Base-by-base conservation (phyloP, 2,888 invertebrate genomes). In the Nezara viridula region DNA sequence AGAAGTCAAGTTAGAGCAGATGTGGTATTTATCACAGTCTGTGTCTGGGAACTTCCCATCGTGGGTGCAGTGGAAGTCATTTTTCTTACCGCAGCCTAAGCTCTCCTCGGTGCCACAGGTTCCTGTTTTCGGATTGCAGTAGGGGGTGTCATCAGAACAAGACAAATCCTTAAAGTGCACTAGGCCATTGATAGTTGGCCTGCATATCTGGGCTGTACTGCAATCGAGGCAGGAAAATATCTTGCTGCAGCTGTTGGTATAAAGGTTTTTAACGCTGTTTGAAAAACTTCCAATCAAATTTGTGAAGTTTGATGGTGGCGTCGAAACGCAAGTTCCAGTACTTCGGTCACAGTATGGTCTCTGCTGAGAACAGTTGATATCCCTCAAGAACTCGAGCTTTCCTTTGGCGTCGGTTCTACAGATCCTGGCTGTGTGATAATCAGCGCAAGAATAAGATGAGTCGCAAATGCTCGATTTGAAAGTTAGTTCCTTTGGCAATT, bases 161-260 rank as follows among this genome's bases (percentile, higher is more conserved):
- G 81, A 3, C 4, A 81, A 14, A 16, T 81, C 24, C 24, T 24
- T 81, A 16, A n/a, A 44, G 40, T 16, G n/a, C 1, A 81, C 44
- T 12, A 47, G 44, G 24, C 81, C 81, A 6, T 14, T 81, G 12
- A n/a, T n/a, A 0, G 81, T 81, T n/a, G 81, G 81, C 14, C 21
- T 81, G 14, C 81, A 81, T 81, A 81, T 9, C 81, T 81, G 81
- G 24, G 81, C 81, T 47, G 81, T 81, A 12, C 7, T 40, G n/a
- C 81, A 81, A 21, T 81, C 44, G 44, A 40, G 4, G 27, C 81
- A 81, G 44, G 81, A 81, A 6, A 81, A 81, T 2, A 81, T 81
- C 44, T 47, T 47, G n/a, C 10, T 47, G 44, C 81, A 81, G 2
- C 24, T 47, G 81, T 81, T 44, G 19, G 12, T n/a, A 10, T 5